These are phyloP conservation scores for Bombus ignitus DNA, from an alignment of 1,140 invertebrate genomes.

Conservation along the genomic window DNA sequence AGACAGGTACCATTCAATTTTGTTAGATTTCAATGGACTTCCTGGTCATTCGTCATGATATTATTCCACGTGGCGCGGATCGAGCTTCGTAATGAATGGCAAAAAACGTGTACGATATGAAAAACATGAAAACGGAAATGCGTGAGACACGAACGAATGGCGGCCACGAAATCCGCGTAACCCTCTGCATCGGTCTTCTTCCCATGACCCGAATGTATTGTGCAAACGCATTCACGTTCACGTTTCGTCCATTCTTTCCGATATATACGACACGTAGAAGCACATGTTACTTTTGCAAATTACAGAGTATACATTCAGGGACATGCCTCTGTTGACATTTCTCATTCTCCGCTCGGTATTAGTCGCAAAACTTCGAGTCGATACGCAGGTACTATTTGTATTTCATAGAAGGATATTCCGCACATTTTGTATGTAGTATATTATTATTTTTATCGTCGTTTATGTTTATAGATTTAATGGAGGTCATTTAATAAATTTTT, in stretches of 20 bases:
- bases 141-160: conserved; percentile 58
- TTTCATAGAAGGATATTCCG: neutral
- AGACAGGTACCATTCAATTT: neutral
- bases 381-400: neutral
- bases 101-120: neutral
- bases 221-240: conserved; percentile 23
- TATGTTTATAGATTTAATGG: neutral
- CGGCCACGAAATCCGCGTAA: conserved; percentile 50
- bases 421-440: neutral
- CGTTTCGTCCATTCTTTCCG: conserved; percentile 15
- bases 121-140: conserved; percentile 62
- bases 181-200: conserved; percentile 47
- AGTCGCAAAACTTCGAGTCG: no score
- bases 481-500: no score
- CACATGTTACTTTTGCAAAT: conserved; percentile 5
- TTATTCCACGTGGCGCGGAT: neutral
- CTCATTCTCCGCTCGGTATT: neutral
- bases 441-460: neutral
- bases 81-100: neutral
- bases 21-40: neutral
- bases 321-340: neutral
- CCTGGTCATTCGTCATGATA: neutral
- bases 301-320: neutral
- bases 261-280: neutral
- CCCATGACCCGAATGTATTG: conserved; percentile 61